Evolutionary conservation across 2,113 vertebrate species (phyloP), one percentile per base, ranked within the genome.

Genomic region (Falco punctatus): DNA sequence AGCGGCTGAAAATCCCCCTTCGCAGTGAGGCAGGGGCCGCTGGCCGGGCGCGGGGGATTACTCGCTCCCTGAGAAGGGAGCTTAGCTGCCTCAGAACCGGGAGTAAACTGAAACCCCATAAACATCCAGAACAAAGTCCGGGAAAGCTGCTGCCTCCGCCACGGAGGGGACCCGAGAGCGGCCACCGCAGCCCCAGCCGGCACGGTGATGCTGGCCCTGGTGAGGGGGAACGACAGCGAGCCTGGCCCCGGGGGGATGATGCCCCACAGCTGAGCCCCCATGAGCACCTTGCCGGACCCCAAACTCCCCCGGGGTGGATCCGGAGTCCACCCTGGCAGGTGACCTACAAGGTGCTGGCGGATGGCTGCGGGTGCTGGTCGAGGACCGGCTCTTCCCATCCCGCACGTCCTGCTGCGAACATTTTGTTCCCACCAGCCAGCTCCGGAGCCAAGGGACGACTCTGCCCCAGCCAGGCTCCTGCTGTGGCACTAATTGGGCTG

Each of bases 401-500:
- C 54, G 38, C 77, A 16, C 0, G 9, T 87, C 90, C 90, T 71
- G 84, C 78, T 54, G 92, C 92, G 96, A 96, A 96, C 95, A 88
- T 74, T 90, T 10, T 90, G 95, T 94, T 97, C 96, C 92, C 96
- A 86, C 38, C 90, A 82, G 62, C 58, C 20, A 0, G 62, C 58
- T 78, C 80, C 1, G 1, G 71, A 96, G 95, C 96, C 95, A 93
- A 92, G 88, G 92, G 88, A 54, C 6, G 18, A 70, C 95, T 69
- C 94, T 88, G 94, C 94, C 88, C 92, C 92, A 64, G 96, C 78
- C 44, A 14, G 82, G 94, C 88, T 96, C 96, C 96, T 69, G 96
- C 96, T 96, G 94, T 83, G 96, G 96, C 94, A 94, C 96, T 96
- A 97, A 97, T 96, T 96, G 95, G 93, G 96, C 89, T 0, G 86